phyloP scores from a whole-genome alignment of 2,888 invertebrate genomes.

The Cheilosia pagana region DNA sequence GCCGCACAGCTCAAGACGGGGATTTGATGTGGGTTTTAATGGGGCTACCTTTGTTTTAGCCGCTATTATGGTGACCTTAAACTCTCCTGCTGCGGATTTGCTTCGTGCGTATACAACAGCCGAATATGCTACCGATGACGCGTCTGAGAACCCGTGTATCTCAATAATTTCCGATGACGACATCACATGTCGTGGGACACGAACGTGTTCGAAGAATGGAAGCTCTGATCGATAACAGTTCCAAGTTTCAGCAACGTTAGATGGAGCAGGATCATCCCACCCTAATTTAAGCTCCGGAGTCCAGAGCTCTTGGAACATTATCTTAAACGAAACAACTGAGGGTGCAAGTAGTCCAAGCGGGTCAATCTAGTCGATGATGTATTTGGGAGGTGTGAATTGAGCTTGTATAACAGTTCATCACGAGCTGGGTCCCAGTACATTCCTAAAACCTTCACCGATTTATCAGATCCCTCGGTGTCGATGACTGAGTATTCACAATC shows the following conservation, averaged over 20 bases:
- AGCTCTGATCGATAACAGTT: slow-evolving; percentile 16
- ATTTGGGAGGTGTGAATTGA: not conserved
- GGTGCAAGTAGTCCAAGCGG: slow-evolving; percentile 62
- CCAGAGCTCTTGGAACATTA: slow-evolving; percentile 70
- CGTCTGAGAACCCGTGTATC: slow-evolving; percentile 33
- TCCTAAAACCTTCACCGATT: not conserved
- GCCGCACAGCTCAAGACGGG: slow-evolving; percentile 51
- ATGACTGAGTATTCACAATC: slow-evolving; percentile 15
- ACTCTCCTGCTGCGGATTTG: not conserved
- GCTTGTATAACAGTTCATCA: slow-evolving; percentile 39
- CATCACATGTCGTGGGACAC: slow-evolving; percentile 9
- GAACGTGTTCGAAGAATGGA: not conserved
- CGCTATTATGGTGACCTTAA: not conserved
- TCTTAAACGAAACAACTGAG: slow-evolving; percentile 56
- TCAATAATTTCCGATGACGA: not conserved
- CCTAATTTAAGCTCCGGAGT: slow-evolving; percentile 26
- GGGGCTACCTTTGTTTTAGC: slow-evolving; percentile 11
- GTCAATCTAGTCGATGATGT: slow-evolving; percentile 19
- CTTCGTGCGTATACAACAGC: slow-evolving; percentile 37
- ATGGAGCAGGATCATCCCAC: slow-evolving; percentile 62
- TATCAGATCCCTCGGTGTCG: not conserved
- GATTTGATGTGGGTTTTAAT: slow-evolving; percentile 40
- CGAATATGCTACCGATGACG: slow-evolving; percentile 22
- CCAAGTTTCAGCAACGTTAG: slow-evolving; percentile 18
- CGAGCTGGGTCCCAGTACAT: slow-evolving; percentile 49